Percentiles rank a stretch among this genome's conserved stretches.
Evolutionary conservation across 2,113 vertebrate genomes (phyloP).

Genomic region (Mormyrus iriodes): DNA sequence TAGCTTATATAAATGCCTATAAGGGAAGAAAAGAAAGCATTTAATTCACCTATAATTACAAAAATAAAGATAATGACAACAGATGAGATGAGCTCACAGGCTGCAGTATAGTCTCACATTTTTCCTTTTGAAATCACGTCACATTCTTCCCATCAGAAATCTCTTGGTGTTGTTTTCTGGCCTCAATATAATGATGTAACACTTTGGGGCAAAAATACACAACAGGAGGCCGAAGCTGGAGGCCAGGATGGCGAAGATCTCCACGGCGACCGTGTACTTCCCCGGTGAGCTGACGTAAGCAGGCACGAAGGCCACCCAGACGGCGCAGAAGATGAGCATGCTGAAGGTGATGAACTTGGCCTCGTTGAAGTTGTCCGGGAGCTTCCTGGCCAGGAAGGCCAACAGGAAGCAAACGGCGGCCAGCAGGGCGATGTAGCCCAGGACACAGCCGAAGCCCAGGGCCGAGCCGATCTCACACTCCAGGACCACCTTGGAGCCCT

Average conservation of each 20-base stretch:
- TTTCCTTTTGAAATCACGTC: neutral
- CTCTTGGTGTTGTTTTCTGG: conserved; percentile 56
- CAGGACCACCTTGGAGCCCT: conserved; percentile 52
- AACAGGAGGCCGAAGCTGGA: conserved; percentile 53
- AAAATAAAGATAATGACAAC: neutral
- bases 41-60: neutral
- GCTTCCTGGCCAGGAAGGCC: conserved; percentile 56
- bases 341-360: conserved; percentile 64
- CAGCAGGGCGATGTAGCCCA: conserved; percentile 65
- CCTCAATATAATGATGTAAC: conserved; percentile 58
- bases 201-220: conserved; percentile 62
- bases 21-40: neutral
- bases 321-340: conserved; percentile 64
- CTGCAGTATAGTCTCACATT: neutral
- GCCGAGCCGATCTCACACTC: conserved; percentile 56
- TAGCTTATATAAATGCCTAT: neutral
- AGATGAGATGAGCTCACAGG: neutral
- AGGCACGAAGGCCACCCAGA: conserved; percentile 61
- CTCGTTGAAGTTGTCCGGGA: conserved; percentile 55
- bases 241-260: conserved; percentile 62
- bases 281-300: conserved; percentile 59
- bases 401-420: conserved; percentile 53
- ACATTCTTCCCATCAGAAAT: conserved; percentile 45
- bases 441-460: conserved; percentile 37
- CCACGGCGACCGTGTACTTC: conserved; percentile 52